Conservation (phyloP, 2,797 vertebrate genomes). For the Sebastes vulpes region DNA sequence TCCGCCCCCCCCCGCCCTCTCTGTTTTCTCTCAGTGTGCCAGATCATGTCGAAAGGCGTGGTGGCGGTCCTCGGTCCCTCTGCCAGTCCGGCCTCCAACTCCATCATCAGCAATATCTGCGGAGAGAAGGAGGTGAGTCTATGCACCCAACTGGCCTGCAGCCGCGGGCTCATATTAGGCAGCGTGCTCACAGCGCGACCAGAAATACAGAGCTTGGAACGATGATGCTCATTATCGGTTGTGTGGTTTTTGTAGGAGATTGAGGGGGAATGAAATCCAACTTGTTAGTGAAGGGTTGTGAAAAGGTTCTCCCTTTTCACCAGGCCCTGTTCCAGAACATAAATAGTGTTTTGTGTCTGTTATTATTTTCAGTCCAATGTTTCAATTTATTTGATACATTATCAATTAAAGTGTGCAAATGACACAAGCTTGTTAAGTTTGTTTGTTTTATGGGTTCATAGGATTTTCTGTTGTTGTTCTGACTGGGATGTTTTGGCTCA, state of each 20-base stretch:
- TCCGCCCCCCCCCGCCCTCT: neutral
- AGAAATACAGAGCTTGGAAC: slow-evolving; percentile 18
- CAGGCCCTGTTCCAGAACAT: neutral
- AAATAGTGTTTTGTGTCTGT: neutral
- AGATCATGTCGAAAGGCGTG: slow-evolving; percentile 98
- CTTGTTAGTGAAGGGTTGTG: slow-evolving; percentile 23
- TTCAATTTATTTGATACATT: neutral
- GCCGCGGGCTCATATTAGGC: neutral
- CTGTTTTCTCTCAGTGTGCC: slow-evolving; percentile 90
- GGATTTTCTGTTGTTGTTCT: neutral
- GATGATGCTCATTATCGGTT: slow-evolving; percentile 45
- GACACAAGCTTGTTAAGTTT: neutral
- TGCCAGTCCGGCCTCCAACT: slow-evolving; percentile 97
- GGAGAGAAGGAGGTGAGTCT: slow-evolving; percentile 98
- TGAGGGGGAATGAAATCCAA: slow-evolving; percentile 20
- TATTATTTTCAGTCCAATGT: neutral
- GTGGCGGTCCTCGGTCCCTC: slow-evolving; percentile 97
- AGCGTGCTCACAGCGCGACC: neutral
- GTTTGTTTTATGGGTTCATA: neutral
- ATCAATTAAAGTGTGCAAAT: neutral
- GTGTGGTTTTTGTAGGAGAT: slow-evolving; percentile 25
- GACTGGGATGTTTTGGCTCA: neutral
- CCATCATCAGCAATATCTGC: slow-evolving; percentile 99
- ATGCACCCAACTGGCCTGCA: neutral
- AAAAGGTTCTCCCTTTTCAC: neutral